These are phyloP conservation scores for Ethmia dodecea DNA, from an alignment of 2,888 invertebrate genomes.

Conservation along the genomic window DNA sequence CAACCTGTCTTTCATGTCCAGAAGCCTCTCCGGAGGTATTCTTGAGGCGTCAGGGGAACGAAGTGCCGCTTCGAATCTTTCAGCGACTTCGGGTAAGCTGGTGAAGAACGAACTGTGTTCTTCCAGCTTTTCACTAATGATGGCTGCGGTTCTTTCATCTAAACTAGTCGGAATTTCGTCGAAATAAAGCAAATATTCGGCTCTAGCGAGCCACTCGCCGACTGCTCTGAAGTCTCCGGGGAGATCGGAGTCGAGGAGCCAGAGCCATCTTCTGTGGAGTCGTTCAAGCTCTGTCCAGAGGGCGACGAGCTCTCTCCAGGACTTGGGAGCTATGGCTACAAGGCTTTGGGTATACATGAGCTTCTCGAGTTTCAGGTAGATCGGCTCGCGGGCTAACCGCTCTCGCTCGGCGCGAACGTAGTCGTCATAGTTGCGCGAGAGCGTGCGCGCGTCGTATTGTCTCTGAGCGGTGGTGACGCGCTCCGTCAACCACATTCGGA, in stretches of 20 bases:
- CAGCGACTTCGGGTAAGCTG: slow-evolving; percentile 85
- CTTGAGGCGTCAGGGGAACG: slow-evolving; percentile 82
- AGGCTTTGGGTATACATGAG: slow-evolving; percentile 89
- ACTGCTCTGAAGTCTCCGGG: slow-evolving; percentile 91
- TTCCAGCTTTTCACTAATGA: slow-evolving; percentile 91
- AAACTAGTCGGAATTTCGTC: slow-evolving; percentile 90
- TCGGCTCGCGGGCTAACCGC: slow-evolving; percentile 82
- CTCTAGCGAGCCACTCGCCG: slow-evolving; percentile 94
- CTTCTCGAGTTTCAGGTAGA: slow-evolving; percentile 87
- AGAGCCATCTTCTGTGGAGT: slow-evolving; percentile 91
- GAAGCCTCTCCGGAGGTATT: slow-evolving; percentile 88
- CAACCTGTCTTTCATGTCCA: slow-evolving; percentile 87
- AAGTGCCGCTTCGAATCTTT: slow-evolving; percentile 87
- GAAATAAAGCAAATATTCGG: slow-evolving; percentile 87
- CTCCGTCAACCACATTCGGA: slow-evolving; percentile 89
- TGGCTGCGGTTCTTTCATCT: slow-evolving; percentile 92
- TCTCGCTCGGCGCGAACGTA: slow-evolving; percentile 88
- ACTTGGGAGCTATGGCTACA: slow-evolving; percentile 88
- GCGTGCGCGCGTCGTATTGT: slow-evolving; percentile 84
- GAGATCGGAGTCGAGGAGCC: slow-evolving; percentile 90
- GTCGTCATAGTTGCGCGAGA: slow-evolving; percentile 88
- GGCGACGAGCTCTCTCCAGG: slow-evolving; percentile 89
- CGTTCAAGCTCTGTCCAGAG: slow-evolving; percentile 89
- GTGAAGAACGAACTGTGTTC: slow-evolving; percentile 94
- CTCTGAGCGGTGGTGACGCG: slow-evolving; percentile 87